Evolutionary conservation across 23 tunicate genomes (phyloP).

Genomic region (Styela plicata): DNA sequence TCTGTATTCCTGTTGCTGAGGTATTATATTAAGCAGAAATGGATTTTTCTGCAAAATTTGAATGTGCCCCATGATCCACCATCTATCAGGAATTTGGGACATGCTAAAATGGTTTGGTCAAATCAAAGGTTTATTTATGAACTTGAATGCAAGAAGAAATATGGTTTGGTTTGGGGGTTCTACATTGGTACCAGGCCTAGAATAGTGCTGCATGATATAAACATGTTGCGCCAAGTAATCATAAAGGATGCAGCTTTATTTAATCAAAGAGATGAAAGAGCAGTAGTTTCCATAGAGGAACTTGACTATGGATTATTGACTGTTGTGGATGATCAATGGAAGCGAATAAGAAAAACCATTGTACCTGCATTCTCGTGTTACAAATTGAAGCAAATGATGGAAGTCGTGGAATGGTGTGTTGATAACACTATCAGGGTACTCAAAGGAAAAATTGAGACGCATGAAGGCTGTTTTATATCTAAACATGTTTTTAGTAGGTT

Average conservation of each 20-base stretch:
- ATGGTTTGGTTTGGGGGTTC: constrained; percentile 17
- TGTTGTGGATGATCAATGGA: constrained; percentile 70
- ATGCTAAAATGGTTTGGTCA: background rate
- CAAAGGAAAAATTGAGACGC: constrained; percentile 17
- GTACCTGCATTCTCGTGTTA: constrained; percentile 61
- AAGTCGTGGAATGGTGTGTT: constrained; percentile 46
- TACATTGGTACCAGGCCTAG: constrained; percentile 30
- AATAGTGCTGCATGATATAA: constrained; percentile 40
- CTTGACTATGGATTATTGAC: constrained; percentile 38
- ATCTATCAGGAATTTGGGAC: constrained; percentile 36
- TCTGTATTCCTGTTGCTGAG: constrained; percentile 29
- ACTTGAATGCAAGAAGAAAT: background rate
- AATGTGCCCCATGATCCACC: constrained; percentile 77
- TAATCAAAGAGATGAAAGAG: too few species aligned
- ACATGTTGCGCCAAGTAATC: constrained; percentile 47
- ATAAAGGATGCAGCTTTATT: too few species aligned
- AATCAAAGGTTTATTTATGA: background rate
- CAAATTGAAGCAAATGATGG: constrained; percentile 68
- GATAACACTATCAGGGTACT: constrained; percentile 27
- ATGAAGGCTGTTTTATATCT: constrained; percentile 41
- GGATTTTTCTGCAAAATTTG: constrained; percentile 40
- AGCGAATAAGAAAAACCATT: constrained; percentile 50
- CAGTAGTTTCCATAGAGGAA: too few species aligned
- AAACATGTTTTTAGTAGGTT: constrained; percentile 38
- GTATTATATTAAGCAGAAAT: constrained; percentile 37